Evolutionary conservation across 2,888 invertebrate genomes (phyloP), one percentile per base, ranked within the genome.

Genomic region (Mylabris sibirica): DNA sequence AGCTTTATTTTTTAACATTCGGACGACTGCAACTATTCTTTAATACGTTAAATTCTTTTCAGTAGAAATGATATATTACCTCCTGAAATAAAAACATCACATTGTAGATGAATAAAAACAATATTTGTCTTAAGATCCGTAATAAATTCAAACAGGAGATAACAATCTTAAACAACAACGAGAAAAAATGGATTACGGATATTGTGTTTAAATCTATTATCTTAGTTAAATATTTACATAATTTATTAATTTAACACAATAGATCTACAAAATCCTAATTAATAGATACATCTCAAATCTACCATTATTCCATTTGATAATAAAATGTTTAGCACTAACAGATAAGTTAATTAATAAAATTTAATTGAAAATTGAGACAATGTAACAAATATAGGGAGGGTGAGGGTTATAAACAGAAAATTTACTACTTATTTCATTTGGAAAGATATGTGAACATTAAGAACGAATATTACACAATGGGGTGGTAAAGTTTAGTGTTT

Each of bases 151-250:
- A 49, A 49, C 20, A 49, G 9, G 20, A 9, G 49, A 49, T 49
- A 49, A 49, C 49, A 49, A 49, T 49, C 49, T 49, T 49, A 49
- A 49, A 49, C 20, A 49, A 30, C 30, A n/a, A n/a, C n/a, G n/a
- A n/a, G 30, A 30, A 8, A 30, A 49, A 49, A 49, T 1, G 1
- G 20, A 49, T 20, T 49, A 49, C 49, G 49, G 49, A 49, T 49
- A 49, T 49, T 49, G 49, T 49, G 49, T 49, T n/a, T 49, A 49
- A 49, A 30, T 44, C 9, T 20, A 49, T 49, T 49, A 49, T 49
- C 49, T 49, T 49, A 20, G 9, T 20, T 9, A 49, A 49, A 49
- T 49, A 49, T 49, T 49, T 49, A 49, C 49, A 49, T 8, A 49
- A 20, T 49, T 44, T 44, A 38, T 12, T 12, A 38, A 38, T 44